phyloP scores from a whole-genome alignment of 1,140 invertebrate species.

The Globodera ellingtonae region DNA sequence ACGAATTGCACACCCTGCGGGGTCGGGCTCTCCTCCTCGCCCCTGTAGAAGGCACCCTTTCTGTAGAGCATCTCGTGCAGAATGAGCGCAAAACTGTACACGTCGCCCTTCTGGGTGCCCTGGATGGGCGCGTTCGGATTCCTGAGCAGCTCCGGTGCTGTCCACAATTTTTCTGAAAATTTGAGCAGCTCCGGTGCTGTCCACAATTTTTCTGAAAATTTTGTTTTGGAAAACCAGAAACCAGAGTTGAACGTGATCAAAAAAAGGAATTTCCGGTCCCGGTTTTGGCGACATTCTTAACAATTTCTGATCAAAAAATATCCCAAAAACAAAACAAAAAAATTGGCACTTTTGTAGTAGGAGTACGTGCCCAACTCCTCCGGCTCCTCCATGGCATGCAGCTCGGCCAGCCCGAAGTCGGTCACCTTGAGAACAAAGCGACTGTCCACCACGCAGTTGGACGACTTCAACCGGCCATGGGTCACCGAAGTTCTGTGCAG shows the following conservation, averaged over 20 bases:
- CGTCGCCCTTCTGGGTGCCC: conserved; percentile 82
- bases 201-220: conserved; percentile 77
- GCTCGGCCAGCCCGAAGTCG: conserved; percentile 84
- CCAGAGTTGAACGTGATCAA: too few relatives aligned
- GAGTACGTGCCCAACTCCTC: conserved; percentile 81
- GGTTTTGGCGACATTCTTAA: too few relatives aligned
- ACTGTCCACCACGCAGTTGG: conserved; percentile 95
- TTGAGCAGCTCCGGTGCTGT: conserved; percentile 84
- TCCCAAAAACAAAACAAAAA: too few relatives aligned
- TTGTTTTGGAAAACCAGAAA: not conserved
- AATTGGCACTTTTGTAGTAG: conserved; percentile 79
- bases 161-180: conserved; percentile 79
- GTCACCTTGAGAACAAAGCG: conserved; percentile 95
- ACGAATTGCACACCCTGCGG: conserved; percentile 71
- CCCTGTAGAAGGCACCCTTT: conserved; percentile 80
- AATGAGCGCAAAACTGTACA: conserved; percentile 91
- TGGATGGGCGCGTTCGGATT: conserved; percentile 66
- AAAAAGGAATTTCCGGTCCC: too few relatives aligned
- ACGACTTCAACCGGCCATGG: conserved; percentile 94
- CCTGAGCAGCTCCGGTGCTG: conserved; percentile 84
- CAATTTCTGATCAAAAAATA: too few relatives aligned
- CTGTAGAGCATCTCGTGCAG: conserved; percentile 80
- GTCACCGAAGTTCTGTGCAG: conserved; percentile 81
- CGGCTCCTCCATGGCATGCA: conserved; percentile 72
- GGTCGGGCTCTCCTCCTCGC: conserved; percentile 74